These are phyloP conservation scores for Tokudaia tokunoshimensis DNA, from an alignment of 2,797 vertebrate species.

Conservation along the genomic window DNA sequence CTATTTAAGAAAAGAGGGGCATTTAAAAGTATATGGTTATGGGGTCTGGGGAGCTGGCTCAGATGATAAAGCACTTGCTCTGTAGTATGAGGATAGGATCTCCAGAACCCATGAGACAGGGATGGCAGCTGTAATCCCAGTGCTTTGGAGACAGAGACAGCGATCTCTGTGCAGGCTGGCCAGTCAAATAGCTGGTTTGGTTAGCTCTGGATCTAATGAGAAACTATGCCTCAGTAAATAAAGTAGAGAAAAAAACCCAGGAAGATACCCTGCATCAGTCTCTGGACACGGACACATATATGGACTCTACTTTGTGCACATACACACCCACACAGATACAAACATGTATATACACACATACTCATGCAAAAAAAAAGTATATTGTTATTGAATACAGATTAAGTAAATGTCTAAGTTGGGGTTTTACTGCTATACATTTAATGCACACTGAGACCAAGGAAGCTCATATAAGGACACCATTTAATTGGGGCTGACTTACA, in stretches of 20 bases:
- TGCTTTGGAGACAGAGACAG: background rate
- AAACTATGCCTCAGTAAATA: background rate
- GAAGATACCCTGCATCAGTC: background rate
- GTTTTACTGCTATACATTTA: too few species aligned
- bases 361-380: background rate
- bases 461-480: too few species aligned
- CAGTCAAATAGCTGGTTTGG: background rate
- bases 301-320: background rate
- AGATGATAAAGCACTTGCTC: background rate
- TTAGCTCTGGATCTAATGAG: background rate
- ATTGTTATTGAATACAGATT: background rate
- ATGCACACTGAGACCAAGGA: too few species aligned
- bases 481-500: too few species aligned
- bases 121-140: background rate
- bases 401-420: too few species aligned
- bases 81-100: background rate
- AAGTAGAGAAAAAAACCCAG: background rate
- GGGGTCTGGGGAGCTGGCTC: background rate
- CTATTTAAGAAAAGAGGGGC: background rate
- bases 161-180: background rate
- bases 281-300: too few species aligned
- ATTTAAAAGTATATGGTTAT: background rate
- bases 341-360: background rate
- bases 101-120: background rate
- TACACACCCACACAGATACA: background rate